Evolutionary conservation across 2,113 vertebrate genomes (phyloP).

Genomic region (Zonotrichia leucophrys): DNA sequence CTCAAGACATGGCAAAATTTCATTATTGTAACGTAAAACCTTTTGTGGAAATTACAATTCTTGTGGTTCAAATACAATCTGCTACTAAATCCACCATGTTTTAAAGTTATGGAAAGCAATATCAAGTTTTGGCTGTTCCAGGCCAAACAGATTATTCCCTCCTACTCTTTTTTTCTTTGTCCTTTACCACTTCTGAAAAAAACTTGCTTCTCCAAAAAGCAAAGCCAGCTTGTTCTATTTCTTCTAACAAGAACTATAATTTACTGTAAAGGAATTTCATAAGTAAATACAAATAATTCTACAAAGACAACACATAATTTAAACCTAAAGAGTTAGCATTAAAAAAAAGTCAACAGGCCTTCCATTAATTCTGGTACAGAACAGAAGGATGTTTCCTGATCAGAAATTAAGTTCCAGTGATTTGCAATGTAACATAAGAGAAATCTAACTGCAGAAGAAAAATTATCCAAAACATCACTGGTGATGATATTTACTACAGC

Average conservation of each 20-base stretch:
- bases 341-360: not conserved
- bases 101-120: not conserved
- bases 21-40: constrained; percentile 19
- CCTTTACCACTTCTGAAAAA: not conserved
- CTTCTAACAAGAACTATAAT: not conserved
- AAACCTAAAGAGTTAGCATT: not conserved
- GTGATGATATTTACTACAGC: not conserved
- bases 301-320: not conserved
- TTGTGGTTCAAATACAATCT: not conserved
- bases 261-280: not conserved
- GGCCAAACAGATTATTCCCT: not conserved
- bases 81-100: not conserved
- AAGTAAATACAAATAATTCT: not conserved
- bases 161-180: not conserved
- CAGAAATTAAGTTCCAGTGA: not conserved
- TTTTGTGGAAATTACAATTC: not conserved
- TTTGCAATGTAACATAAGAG: not conserved
- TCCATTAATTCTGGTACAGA: not conserved
- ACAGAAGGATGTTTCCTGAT: not conserved
- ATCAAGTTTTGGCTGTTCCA: not conserved
- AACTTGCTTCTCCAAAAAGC: not conserved
- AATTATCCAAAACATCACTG: not conserved
- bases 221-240: not conserved
- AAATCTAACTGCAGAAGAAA: not conserved
- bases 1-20: constrained; percentile 2